These are phyloP conservation scores for Percina caprodes DNA, from an alignment of 2,113 vertebrate genomes.

Conservation along the genomic window DNA sequence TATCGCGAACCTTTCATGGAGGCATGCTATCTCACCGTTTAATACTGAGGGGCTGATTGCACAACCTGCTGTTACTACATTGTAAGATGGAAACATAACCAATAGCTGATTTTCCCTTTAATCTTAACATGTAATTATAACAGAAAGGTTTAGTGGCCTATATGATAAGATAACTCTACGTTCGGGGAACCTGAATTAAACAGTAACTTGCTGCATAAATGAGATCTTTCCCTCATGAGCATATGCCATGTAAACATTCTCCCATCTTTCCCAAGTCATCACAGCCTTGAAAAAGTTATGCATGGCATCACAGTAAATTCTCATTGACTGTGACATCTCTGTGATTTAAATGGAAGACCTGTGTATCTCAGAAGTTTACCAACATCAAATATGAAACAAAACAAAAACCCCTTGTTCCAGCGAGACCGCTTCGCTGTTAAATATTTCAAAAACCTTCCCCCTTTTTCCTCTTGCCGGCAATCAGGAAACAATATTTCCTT, in stretches of 20 bases:
- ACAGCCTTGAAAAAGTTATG: conserved; percentile 63
- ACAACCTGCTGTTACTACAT: not conserved
- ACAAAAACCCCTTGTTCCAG: conserved; percentile 78
- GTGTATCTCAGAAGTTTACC: conserved; percentile 79
- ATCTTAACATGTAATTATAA: not conserved
- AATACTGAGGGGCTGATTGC: not conserved
- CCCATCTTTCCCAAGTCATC: conserved; percentile 28
- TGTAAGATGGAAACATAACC: not conserved
- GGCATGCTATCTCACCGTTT: not conserved
- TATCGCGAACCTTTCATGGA: not conserved
- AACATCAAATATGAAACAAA: conserved; percentile 82
- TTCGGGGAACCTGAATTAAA: conserved; percentile 53
- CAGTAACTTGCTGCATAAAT: conserved; percentile 54
- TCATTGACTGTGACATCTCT: conserved; percentile 77
- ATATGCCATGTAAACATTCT: conserved; percentile 66
- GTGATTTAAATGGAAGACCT: conserved; percentile 81
- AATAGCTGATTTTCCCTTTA: no score
- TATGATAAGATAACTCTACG: not conserved
- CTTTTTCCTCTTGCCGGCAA: conserved; percentile 77
- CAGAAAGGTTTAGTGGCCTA: not conserved
- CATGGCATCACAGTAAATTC: conserved; percentile 54
- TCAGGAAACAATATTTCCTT: conserved; percentile 84
- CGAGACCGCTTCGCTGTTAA: conserved; percentile 72
- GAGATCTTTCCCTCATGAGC: conserved; percentile 41
- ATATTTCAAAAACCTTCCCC: conserved; percentile 81